Evolutionary conservation across 1,140 invertebrate genomes (phyloP), one percentile per base, ranked within the genome.

Genomic region (Magallana angulata): DNA sequence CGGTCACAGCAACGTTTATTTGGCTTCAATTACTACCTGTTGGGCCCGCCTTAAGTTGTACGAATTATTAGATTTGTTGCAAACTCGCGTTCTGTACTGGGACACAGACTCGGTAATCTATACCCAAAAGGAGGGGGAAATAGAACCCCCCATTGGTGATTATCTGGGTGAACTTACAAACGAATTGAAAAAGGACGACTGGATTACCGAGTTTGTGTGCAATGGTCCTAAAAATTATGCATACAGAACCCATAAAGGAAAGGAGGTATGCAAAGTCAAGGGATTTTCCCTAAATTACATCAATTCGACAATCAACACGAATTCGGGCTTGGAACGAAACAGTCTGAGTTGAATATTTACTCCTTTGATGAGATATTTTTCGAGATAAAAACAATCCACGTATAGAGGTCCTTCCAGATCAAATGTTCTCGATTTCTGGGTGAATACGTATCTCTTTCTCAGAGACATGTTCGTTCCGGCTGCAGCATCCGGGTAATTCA

Each of bases 31-130:
- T 81, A 94, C 92, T 2, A 95, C 95, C 1, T 91, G 93, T 11
- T 93, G 94, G 82, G 95, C 94, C 0, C 86, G 94, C 1, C 82
- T 95, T 14, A 93, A 94, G 86, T 90, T 95, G 6, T 95, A 94
- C 71, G 68, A 80, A 7, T 91, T 93, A 83, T 76, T 95, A 14
- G 91, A 94, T 86, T 81, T 89, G 48, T 82, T 95, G 9, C 91
- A 88, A 12, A 48, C 88, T 5, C 64, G 91, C 16, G 92, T 92
- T 5, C 84, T 95, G 7, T 95, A 95, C 86, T 93, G 90, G 48
- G 95, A 95, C 85, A 95, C 95, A 8, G 95, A 95, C 62, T 80
- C 81, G 83, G 82, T 91, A 6, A 85, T 90, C 48, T 91, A 85
- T 58, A 48, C 60, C 2, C 82, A 59, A 24, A 64, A 62, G 24